phyloP scores from a whole-genome alignment of 2,888 invertebrate species.

The Drosophila kambysellisi region DNA sequence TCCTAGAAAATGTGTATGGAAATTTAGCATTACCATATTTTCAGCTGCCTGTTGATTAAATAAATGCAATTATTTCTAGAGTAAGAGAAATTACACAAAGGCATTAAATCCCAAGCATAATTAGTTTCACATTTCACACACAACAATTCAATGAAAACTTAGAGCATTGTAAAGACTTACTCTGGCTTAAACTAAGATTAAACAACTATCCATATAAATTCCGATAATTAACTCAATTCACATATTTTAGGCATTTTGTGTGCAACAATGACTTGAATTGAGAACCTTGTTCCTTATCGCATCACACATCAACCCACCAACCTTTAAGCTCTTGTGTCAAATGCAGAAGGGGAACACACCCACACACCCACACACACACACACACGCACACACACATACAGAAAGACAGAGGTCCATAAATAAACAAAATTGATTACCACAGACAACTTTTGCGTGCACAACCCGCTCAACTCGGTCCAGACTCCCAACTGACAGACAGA shows the following conservation, averaged over 20 bases:
- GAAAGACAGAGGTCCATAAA: conserved; percentile 65
- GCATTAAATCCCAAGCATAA: background rate
- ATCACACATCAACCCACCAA: conserved; percentile 31
- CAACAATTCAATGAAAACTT: background rate
- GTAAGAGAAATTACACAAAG: background rate
- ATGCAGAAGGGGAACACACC: conserved; percentile 48
- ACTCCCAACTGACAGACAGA: conserved; percentile 11
- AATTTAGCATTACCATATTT: background rate
- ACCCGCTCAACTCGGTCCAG: conserved; percentile 44
- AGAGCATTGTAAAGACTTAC: background rate
- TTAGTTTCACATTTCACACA: background rate
- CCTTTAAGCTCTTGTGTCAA: conserved; percentile 61
- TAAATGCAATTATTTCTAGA: background rate
- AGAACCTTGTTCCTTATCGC: background rate
- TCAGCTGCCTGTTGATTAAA: background rate
- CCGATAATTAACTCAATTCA: conserved; percentile 10
- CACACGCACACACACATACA: conserved; percentile 1
- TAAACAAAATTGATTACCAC: conserved; percentile 79
- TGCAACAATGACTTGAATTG: conserved; percentile 12
- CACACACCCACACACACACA: background rate
- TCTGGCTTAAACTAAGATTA: background rate
- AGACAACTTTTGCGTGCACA: conserved; percentile 74
- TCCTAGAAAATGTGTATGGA: background rate
- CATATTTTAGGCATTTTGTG: background rate
- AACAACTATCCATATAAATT: background rate